phyloP scores from a whole-genome alignment of 2,797 vertebrate genomes.

The Pseudotriccus pelzelni region DNA sequence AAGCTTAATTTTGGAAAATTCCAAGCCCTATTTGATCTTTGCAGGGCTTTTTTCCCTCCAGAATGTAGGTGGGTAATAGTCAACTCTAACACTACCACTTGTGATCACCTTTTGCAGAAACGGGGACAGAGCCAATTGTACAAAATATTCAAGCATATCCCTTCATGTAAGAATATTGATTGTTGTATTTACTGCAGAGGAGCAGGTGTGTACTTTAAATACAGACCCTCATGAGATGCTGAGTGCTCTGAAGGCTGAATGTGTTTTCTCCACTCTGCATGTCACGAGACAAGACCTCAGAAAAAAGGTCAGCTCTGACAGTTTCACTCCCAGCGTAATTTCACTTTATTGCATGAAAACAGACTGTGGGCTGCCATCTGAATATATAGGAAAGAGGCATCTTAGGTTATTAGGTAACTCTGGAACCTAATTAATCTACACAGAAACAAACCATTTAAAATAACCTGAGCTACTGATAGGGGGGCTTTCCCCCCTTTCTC shows the following conservation, averaged over 20 bases:
- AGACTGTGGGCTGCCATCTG: background rate
- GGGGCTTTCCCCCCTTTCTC: background rate
- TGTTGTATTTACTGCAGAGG: background rate
- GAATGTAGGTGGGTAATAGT: fast-evolving
- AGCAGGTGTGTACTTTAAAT: background rate
- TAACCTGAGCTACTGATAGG: background rate
- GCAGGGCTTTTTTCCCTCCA: background rate
- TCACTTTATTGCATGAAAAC: background rate
- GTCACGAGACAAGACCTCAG: background rate
- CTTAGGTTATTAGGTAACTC: background rate
- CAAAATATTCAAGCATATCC: background rate
- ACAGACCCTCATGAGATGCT: background rate
- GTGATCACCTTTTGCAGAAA: background rate
- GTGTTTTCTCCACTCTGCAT: background rate
- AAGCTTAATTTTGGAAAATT: background rate
- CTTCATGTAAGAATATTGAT: background rate
- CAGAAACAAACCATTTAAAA: background rate
- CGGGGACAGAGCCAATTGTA: background rate
- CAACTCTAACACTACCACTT: background rate
- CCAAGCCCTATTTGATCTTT: background rate
- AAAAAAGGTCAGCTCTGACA: background rate
- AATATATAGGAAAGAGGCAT: background rate
- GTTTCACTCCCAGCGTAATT: background rate
- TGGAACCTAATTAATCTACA: background rate
- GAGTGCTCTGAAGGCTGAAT: background rate